Conservation (phyloP, 2,113 vertebrate genomes). For the Paradisaea rubra region DNA sequence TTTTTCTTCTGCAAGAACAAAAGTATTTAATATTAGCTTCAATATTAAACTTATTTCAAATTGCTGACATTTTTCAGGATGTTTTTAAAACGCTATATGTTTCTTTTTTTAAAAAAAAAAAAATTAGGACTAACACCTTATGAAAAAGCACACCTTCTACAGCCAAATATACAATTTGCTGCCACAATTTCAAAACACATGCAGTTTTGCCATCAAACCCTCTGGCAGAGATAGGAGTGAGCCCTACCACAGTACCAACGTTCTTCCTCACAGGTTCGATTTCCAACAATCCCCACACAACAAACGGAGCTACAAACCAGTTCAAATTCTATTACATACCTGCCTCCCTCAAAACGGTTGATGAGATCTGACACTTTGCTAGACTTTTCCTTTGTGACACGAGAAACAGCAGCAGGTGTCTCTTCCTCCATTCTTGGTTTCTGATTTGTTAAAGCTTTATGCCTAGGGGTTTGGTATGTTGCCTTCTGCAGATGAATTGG, state of each 20-base stretch:
- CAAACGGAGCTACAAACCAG: not conserved
- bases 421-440: conserved; percentile 82
- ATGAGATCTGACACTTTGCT: conserved; percentile 94
- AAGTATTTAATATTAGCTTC: not conserved
- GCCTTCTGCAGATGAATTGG: conserved; percentile 84
- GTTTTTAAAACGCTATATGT: not conserved
- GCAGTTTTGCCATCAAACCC: not conserved
- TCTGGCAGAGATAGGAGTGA: not conserved
- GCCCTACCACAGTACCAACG: fast-evolving
- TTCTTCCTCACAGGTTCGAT: not conserved
- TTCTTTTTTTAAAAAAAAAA: not conserved
- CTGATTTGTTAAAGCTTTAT: conserved; percentile 69
- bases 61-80: not conserved
- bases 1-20: not conserved
- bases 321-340: conserved; percentile 67
- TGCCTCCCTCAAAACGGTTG: conserved; percentile 91
- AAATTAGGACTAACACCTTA: not conserved
- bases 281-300: not conserved
- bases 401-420: conserved; percentile 51
- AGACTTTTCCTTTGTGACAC: conserved; percentile 74
- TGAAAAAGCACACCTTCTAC: not conserved
- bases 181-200: not conserved
- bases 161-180: not conserved
- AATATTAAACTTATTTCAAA: not conserved
- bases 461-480: conserved; percentile 62